These are phyloP conservation scores for Emydura subglobosa DNA, from an alignment of 2,113 vertebrate genomes.

Conservation along the genomic window DNA sequence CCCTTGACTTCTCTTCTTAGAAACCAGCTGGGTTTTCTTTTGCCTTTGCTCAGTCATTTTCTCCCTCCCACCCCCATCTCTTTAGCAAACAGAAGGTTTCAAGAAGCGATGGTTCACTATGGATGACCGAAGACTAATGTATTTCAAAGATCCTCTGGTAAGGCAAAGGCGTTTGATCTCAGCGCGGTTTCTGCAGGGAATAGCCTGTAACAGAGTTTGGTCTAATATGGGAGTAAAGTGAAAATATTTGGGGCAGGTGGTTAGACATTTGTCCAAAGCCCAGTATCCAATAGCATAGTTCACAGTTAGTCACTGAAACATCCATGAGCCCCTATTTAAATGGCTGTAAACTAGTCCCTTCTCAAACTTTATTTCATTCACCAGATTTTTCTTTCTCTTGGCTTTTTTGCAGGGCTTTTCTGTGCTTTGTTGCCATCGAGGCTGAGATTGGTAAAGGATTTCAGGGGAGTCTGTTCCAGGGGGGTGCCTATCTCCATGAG, in stretches of 20 bases:
- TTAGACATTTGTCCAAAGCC: neutral
- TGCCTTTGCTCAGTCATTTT: neutral
- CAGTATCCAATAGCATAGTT: accelerated
- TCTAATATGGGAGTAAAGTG: neutral
- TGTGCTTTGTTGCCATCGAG: neutral
- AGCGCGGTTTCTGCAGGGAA: neutral
- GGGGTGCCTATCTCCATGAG: neutral
- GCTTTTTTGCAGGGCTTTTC: neutral
- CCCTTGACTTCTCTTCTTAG: accelerated
- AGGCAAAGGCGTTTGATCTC: conserved; percentile 42
- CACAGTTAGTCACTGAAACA: neutral
- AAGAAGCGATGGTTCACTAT: conserved; percentile 97
- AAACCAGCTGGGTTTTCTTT: neutral
- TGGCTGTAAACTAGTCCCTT: neutral
- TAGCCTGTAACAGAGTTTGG: neutral
- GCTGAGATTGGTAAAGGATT: neutral
- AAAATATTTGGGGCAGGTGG: accelerated
- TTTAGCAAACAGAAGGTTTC: conserved; percentile 95
- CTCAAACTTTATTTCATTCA: neutral
- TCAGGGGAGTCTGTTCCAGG: neutral
- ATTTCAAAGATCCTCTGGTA: conserved; percentile 98
- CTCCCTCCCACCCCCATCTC: neutral
- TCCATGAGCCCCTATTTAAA: neutral
- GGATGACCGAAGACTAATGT: conserved; percentile 96
- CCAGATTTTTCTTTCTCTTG: neutral